Evolutionary conservation across 2,113 vertebrate genomes (phyloP), one percentile per base, ranked within the genome.

Genomic region (Melozone crissalis): DNA sequence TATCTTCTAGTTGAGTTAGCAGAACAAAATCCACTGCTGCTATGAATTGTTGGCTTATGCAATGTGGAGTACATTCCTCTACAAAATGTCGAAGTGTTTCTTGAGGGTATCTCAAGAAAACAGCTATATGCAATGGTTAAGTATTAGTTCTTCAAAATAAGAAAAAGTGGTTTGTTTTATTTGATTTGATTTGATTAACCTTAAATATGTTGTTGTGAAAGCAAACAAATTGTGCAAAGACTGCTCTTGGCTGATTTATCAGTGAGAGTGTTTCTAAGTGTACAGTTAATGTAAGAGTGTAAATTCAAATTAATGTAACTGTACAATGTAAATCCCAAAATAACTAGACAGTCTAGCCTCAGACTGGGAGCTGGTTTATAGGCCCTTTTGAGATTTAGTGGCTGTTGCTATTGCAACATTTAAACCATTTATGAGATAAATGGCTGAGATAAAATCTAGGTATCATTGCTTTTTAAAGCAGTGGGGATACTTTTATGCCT

Each of bases 391-490:
- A 72, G 55, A 55, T 91, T 88, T 94, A 90, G 63, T 67, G 47
- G 31, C n/a, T n/a, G 18, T 37, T 87, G 46, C 44, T 94, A 86
- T 63, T 88, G 76, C 33, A 73, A 23, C 0, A 4, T 88, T 95
- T 84, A 93, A 90, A 76, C 71, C 8, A 52, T 85, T 88, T 77
- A 49, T 52, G 52, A 88, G 79, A 90, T 85, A 93, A 93, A 92
- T 84, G 82, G 30, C 65, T 77, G 79, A 92, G 79, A 88, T 74
- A 93, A 94, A 97, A 86, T 77, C 27, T 43, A 90, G 82, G 39
- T 71, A 68, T 21, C 24, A n/a, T 43, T 74, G 39, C 55, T 71
- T 93, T 61, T 90, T 85, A 73, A 19, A 86, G 33, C 72, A 77
- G 18, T 71, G 43, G 24, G 54, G 35, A 69, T 69, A 54, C 24